Evolutionary conservation across 1,140 invertebrate genomes (phyloP), one percentile per base, ranked within the genome.

Genomic region (Leucophenga varia): DNA sequence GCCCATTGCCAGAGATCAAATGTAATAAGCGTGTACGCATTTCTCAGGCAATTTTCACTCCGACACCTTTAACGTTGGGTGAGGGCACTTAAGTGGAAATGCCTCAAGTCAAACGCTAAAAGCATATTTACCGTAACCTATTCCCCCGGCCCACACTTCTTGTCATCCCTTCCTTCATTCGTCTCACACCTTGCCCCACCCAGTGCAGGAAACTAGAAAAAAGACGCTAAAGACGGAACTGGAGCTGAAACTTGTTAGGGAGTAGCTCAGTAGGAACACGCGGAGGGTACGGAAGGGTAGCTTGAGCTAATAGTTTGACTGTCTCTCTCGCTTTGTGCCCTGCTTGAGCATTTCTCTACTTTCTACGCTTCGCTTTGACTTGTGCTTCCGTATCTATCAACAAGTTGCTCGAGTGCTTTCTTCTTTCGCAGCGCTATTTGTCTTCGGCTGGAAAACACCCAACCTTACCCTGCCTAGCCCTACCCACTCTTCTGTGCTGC

Each of bases 61-160:
- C 50, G 40, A 58, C 61, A 65, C 61, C 61, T 65, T 67, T 60
- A 52, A 52, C 50, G 52, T 38, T n/a, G 35, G 45, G 28, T 47
- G 61, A 56, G 59, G 59, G 55, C 61, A 65, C 61, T 65, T 65
- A 65, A 65, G 55, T 61, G 63, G 43, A 67, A 65, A 67, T 65
- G 61, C 61, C 63, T 59, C 40, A 55, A 65, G 61, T 61, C 61
- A 51, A 54, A 65, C 52, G 63, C 59, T 65, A 65, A 65, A 65
- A 65, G 61, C 53, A 34, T 34, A 3, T 52, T 52, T 55, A n/a
- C n/a, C n/a, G n/a, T 28, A 47, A 50, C 61, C 54, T 32, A 28
- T 18, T 36, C 38, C 49, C 43, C 34, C 5, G 17, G 8, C 22
- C 35, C 16, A 21, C 5, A n/a, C n/a, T n/a, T n/a, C n/a, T n/a